Percentiles rank a stretch among this genome's conserved stretches.
phyloP scores from a whole-genome alignment of 2,888 invertebrate species.

The Cantharis flavilabris region DNA sequence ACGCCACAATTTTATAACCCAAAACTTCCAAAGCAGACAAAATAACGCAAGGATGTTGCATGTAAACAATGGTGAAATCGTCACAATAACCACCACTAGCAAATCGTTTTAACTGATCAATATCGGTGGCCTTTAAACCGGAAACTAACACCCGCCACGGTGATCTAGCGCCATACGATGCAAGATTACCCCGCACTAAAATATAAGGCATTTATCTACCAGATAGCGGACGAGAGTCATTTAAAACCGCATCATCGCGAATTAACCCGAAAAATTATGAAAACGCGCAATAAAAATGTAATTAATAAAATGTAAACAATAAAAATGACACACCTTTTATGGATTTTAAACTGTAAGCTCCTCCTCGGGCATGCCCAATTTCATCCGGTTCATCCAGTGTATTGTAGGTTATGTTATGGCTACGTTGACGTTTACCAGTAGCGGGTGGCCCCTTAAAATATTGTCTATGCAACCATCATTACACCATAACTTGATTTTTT shows the following conservation, averaged over 20 bases:
- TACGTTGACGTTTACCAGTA: neutral
- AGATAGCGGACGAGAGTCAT: neutral
- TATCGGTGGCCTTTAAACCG: conserved; percentile 82
- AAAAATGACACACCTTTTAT: neutral
- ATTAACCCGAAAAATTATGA: neutral
- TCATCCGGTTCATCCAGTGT: neutral
- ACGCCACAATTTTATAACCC: conserved; percentile 86
- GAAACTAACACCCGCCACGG: conserved; percentile 88
- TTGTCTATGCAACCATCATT: no score
- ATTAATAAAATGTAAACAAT: neutral
- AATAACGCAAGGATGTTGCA: conserved; percentile 86
- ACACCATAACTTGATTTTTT: no score
- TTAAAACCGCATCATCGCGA: neutral
- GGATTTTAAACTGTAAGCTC: neutral
- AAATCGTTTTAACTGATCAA: conserved; percentile 81
- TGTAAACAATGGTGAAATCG: conserved; percentile 83
- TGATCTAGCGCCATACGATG: conserved; percentile 84
- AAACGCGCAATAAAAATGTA: neutral
- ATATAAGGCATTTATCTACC: conserved; percentile 79
- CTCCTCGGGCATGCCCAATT: neutral
- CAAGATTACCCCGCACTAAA: conserved; percentile 85
- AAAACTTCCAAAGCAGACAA: conserved; percentile 85
- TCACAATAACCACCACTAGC: conserved; percentile 84
- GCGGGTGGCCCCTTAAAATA: neutral
- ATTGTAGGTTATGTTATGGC: neutral